Evolutionary conservation across 1,140 invertebrate genomes (phyloP), one percentile per base, ranked within the genome.

Genomic region (Zeugodacus cucurbitae): DNA sequence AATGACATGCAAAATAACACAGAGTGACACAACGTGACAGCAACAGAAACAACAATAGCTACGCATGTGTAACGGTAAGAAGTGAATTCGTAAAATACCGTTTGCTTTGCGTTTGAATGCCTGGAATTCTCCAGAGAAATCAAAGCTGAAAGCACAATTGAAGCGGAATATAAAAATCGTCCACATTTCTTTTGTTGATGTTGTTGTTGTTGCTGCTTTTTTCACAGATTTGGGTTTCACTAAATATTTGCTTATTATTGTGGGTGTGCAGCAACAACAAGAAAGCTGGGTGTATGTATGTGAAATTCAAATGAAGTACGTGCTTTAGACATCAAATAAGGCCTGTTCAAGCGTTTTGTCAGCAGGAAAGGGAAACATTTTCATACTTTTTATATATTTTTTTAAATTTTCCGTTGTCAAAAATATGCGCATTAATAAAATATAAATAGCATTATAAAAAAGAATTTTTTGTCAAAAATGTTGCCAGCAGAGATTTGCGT

Each of bases 61-160:
- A 62, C 2, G 22, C 10, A 11, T 26, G 26, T 62, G 32, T 74
- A 32, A 14, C 29, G 29, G 2, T 4, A 67, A 32, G 62, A 26
- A 32, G 29, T 67, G 62, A 67, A 67, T 67, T 67, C n/a, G 29
- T 29, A 29, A 67, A 67, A 67, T 67, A 67, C 62, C 62, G 62
- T 67, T 34, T 34, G 29, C n/a, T 67, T 32, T 17, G 67, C 67
- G 1, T 74, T 37, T 74, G 67, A 37, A 41, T 74, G 32, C 34
- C 17, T 37, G 34, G 34, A 74, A 74, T 74, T 74, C 67, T 74
- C 67, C 0, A 37, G 67, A 74, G 67, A 74, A 74, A 74, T 74
- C 67, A 74, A 74, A 74, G 67, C 34, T 74, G 67, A 74, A 74
- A 74, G 67, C 67, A 37, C 67, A 74, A 74, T 41, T 74, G 67